Evolutionary conservation across 2,888 invertebrate genomes (phyloP).

Genomic region (Agrenia bidenticulata): DNA sequence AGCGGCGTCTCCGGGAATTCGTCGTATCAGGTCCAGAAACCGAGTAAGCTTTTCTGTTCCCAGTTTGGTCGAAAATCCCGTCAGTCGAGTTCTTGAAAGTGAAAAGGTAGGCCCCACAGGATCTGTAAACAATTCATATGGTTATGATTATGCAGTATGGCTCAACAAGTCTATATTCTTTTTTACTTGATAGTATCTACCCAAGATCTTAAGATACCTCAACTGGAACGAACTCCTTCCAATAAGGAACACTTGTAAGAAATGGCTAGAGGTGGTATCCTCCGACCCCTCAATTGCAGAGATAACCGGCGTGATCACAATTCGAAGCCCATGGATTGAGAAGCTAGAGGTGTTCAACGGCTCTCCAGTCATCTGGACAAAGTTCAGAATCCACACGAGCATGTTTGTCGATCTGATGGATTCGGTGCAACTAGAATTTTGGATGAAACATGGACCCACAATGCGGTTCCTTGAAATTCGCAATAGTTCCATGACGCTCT

Average conservation of each 20-base stretch:
- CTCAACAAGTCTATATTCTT: background rate
- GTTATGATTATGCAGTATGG: no score
- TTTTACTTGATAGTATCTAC: slow-evolving; percentile 31
- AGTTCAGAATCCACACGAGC: slow-evolving; percentile 38
- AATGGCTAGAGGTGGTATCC: slow-evolving; percentile 46
- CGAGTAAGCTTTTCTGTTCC: background rate
- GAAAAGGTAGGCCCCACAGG: slow-evolving; percentile 39
- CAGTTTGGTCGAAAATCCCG: slow-evolving; percentile 5
- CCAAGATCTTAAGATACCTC: slow-evolving; percentile 40
- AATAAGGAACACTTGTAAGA: slow-evolving; percentile 41
- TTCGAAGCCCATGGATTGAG: slow-evolving; percentile 33
- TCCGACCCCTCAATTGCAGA: slow-evolving; percentile 25
- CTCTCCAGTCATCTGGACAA: slow-evolving; percentile 44
- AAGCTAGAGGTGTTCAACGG: slow-evolving; percentile 42
- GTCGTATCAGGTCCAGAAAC: background rate
- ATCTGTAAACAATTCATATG: no score
- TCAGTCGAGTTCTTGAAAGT: slow-evolving; percentile 24
- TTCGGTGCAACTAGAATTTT: slow-evolving; percentile 45
- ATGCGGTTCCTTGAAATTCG: slow-evolving; percentile 44
- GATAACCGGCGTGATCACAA: slow-evolving; percentile 31
- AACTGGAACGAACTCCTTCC: slow-evolving; percentile 49
- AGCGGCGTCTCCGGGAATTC: background rate
- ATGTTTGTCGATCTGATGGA: slow-evolving; percentile 42
- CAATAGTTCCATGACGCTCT: slow-evolving; percentile 44
- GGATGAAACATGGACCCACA: slow-evolving; percentile 44